These are phyloP conservation scores for Caenorhabditis virilis DNA, from an alignment of 2,888 invertebrate genomes.

Conservation along the genomic window DNA sequence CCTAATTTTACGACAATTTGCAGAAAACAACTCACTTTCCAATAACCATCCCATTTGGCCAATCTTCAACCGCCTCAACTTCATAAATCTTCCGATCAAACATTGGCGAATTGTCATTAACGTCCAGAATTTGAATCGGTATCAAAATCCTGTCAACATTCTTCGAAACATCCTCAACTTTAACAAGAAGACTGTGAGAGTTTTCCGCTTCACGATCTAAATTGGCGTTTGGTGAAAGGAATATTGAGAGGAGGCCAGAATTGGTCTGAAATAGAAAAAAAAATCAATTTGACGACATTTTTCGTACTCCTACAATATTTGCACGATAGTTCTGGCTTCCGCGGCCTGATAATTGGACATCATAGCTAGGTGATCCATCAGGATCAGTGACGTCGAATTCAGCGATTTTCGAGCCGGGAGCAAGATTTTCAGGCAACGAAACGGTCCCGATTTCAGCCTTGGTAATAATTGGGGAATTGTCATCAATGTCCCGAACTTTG, in stretches of 20 bases:
- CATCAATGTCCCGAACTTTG: slow-evolving; percentile 46
- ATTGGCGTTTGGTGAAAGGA: background rate
- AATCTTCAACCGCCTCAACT: slow-evolving; percentile 53
- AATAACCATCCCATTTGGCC: slow-evolving; percentile 47
- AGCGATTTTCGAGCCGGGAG: slow-evolving; percentile 36
- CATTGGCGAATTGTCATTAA: slow-evolving; percentile 62
- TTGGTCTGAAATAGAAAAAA: slow-evolving; percentile 6
- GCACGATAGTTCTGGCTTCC: slow-evolving; percentile 30
- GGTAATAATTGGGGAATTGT: slow-evolving; percentile 46
- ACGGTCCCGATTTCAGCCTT: slow-evolving; percentile 4
- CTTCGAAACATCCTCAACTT: slow-evolving; percentile 39
- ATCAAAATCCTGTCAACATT: slow-evolving; percentile 34
- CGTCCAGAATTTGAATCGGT: slow-evolving; percentile 45
- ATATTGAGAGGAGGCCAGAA: slow-evolving; percentile 11
- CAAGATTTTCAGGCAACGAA: slow-evolving; percentile 44
- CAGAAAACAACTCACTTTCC: slow-evolving; percentile 10
- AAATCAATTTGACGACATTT: too few species aligned
- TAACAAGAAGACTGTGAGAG: slow-evolving; percentile 24
- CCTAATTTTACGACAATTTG: too few species aligned
- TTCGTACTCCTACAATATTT: slow-evolving; percentile 12
- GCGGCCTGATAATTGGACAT: slow-evolving; percentile 19
- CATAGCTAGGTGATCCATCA: slow-evolving; percentile 26
- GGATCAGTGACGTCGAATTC: slow-evolving; percentile 41
- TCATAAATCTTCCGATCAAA: slow-evolving; percentile 36
- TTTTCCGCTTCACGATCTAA: slow-evolving; percentile 41